Evolutionary conservation across 2,888 invertebrate species (phyloP), one percentile per base, ranked within the genome.

Genomic region (Agonum fuliginosum): DNA sequence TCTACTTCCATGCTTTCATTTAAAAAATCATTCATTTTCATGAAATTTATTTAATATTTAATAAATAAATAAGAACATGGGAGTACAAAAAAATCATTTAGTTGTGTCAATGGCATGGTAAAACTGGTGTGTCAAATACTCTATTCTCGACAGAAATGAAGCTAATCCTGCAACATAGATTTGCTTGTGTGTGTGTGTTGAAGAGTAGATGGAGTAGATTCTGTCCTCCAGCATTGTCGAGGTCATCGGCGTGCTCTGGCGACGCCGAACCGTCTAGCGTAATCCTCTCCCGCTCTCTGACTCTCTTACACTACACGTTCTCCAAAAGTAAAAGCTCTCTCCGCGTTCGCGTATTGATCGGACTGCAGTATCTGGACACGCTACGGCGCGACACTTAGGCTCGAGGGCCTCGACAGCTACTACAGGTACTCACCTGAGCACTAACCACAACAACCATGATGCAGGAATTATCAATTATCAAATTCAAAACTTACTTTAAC

Each of bases 281-380:
- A 17, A 4, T 4, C 24, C 58, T 10, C 58, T 62, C 51, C 12
- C 51, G 34, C 10, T 6, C 34, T 34, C 37, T 37, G n/a, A 12
- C 54, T 54, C 54, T 54, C 54, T 19, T 24, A 20, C 48, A 24
- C 58, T 62, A 27, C 30, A 2, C 6, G 8, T 30, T 62, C 48
- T 48, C 58, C 6, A n/a, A 30, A n/a, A n/a, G n/a, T n/a, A 30
- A 30, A 30, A 30, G 27, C 27, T 54, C 58, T 62, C 58, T 20
- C 37, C 54, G 22, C 17, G 54, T 20, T 54, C 17, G 22, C 20
- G 70, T 75, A 75, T 75, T 75, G 75, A 75, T 75, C 75, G 20
- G 34, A 75, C 65, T 75, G 75, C 75, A 58, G 75, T 67, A 75
- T 72, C 54, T 71, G 41, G 34, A 72, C 48, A 65, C 48, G 75